Base-by-base conservation (phyloP, 2,113 vertebrate genomes). In the Castor canadensis region DNA sequence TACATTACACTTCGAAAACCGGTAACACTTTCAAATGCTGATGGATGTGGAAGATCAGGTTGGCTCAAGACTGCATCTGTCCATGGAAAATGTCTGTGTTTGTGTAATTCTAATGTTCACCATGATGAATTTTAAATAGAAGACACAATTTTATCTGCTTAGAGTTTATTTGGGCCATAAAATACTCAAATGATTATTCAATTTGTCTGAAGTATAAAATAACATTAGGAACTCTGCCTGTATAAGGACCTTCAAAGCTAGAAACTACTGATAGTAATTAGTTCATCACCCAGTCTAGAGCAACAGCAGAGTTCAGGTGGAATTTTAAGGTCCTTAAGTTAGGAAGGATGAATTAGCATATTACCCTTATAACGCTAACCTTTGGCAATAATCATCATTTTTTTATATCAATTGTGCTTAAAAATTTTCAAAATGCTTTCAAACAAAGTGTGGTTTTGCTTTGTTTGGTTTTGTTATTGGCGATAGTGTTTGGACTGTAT, bases 141-240 rank as follows among this genome's bases (percentile, higher is more conserved):
- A 87, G 76, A 35, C 45, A 67, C 10, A 40, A 32, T 84, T 89
- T 86, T 89, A 80, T 64, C 30, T 71, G 56, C 80, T 60, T 75
- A 54, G 47, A 87, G 92, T 89, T 95, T 84, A 96, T 89, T 80
- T 92, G 67, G 67, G 58, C 52, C 76, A 76, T 71, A 95, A 96
- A 91, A 73, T 47, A 49, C 20, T 52, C 82, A 84, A n/a, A 72
- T 87, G 89, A 87, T 83, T 89, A 93, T 89, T 91, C 77, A 83
- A 0, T 85, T 94, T 86, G 40, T 79, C 58, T 79, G 19, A 32
- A 93, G 20, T 64, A 77, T 86, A 82, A 91, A 83, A 85, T 45
- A 82, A 28, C 67, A 52, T 84, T 77, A 86, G 62, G 30, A 91
- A 60, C 38, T 92, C 40, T 76, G 40, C 35, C 54, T 66, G 28